A percentile compares a stretch with the other conserved stretches of the same genome.
phyloP scores from a whole-genome alignment of 2,113 vertebrate genomes.

The Dolichallabes microphthalmus region DNA sequence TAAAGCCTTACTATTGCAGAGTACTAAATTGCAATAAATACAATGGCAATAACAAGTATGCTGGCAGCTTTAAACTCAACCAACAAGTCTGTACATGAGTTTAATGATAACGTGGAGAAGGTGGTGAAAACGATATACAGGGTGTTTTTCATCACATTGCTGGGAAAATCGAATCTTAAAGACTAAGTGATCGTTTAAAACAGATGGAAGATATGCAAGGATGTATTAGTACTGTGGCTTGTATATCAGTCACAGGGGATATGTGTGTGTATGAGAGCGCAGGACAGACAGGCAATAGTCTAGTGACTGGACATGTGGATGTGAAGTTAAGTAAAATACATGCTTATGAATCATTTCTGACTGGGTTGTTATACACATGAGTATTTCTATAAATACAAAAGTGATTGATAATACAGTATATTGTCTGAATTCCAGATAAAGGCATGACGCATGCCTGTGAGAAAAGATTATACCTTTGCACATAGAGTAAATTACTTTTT shows the following conservation, averaged over 20 bases:
- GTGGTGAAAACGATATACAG: background rate
- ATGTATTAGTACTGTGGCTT: conserved; percentile 19
- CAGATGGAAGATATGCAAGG: background rate
- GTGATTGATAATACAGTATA: conserved; percentile 4
- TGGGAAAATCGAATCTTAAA: conserved; percentile 19
- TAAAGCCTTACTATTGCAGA: no score
- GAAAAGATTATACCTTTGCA: background rate
- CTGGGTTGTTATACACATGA: conserved; percentile 5
- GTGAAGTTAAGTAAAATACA: conserved; percentile 8
- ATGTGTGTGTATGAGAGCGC: background rate
- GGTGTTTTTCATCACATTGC: background rate
- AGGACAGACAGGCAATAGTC: conserved; percentile 21
- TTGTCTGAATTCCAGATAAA: conserved; percentile 10
- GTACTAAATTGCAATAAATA: background rate
- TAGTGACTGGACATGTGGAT: conserved; percentile 43
- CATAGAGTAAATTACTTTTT: background rate
- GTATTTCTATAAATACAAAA: background rate
- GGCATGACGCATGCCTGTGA: background rate
- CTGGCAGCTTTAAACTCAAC: background rate
- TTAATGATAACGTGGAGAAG: conserved; percentile 11
- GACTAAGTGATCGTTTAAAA: background rate
- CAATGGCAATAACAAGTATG: conserved; percentile 4
- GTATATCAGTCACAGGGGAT: conserved; percentile 9
- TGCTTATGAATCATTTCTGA: conserved; percentile 4
- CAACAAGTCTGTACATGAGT: conserved; percentile 10